These are phyloP conservation scores for Lycocorax pyrrhopterus DNA, from an alignment of 2,113 vertebrate species.

Conservation along the genomic window DNA sequence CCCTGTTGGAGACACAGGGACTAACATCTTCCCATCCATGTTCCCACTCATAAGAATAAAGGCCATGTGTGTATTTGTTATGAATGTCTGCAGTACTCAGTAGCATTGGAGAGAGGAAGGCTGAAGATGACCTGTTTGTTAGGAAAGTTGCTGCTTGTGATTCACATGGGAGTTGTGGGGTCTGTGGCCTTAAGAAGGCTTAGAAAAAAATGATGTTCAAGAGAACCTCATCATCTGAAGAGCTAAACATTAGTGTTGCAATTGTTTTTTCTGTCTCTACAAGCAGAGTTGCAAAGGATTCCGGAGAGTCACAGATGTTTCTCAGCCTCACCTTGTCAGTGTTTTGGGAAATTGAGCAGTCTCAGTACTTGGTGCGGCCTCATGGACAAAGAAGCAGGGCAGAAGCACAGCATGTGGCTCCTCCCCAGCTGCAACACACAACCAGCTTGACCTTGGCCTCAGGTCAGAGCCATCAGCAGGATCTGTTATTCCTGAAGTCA, in stretches of 20 bases:
- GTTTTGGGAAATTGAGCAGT: background rate
- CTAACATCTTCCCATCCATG: background rate
- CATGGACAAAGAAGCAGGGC: background rate
- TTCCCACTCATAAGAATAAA: background rate
- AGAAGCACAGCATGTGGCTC: background rate
- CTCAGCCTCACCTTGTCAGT: background rate
- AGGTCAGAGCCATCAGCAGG: background rate
- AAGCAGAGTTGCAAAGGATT: background rate
- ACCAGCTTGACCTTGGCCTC: background rate
- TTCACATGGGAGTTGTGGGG: background rate
- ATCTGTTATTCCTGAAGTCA: background rate
- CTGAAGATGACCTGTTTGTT: background rate
- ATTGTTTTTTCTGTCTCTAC: background rate
- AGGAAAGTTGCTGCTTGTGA: background rate
- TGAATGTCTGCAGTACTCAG: background rate
- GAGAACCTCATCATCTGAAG: background rate
- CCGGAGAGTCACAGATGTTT: background rate
- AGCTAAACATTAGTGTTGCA: background rate
- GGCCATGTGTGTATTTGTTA: background rate
- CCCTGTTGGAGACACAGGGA: background rate
- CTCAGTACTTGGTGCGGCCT: background rate
- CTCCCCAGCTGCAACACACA: background rate
- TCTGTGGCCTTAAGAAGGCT: background rate
- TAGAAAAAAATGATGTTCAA: background rate
- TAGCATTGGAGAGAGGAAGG: background rate